Base-by-base conservation (phyloP, 2,797 vertebrate species). In the Xerus rutilus region DNA sequence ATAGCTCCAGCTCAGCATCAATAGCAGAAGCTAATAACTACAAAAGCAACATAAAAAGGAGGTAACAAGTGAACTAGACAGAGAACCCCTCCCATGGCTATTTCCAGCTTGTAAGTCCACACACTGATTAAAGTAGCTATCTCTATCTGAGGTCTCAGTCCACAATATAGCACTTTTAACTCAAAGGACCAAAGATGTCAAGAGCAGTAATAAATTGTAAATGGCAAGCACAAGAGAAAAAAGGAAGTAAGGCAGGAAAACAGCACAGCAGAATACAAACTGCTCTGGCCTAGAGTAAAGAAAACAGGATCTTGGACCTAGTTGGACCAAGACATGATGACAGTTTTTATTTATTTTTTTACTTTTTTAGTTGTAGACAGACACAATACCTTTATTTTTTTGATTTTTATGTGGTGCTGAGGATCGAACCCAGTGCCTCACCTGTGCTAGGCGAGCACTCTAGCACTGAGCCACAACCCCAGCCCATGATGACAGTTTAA, bases 11-110 rank as follows among this genome's bases (percentile, higher is more conserved):
- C 25, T 74, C 43, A 94, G 54, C 62, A 82, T 67, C 89, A 88
- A 54, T 7, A 85, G 52, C 25, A 94, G 65, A 88, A 83, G 39
- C 32, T 43, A 86, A 77, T 21, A 72, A 74, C 23, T 62, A 45
- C 14, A 73, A 54, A 92, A 67, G 39, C 67, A 86, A 89, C 17
- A 76, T 47, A 72, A 93, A 52, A n/a, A 89, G 84, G n/a, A 30
- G 65, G 17, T 32, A 73, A 77, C 4, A 59, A 86, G 82, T 39
- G 25, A 88, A 76, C 18, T 21, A 39, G 57, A 73, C 67, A 89
- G 45, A 83, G 49, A 93, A 11, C 2, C 52, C 45, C 14, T 62
- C 32, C 62, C 54, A 73, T 45, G 47, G 69, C 39, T 72, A 15
- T 54, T 70, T 3, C 45, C 57, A 62, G 54, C 35, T 35, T 57